These are phyloP conservation scores for Pangasius djambal DNA, from an alignment of 2,797 vertebrate species.

Conservation along the genomic window DNA sequence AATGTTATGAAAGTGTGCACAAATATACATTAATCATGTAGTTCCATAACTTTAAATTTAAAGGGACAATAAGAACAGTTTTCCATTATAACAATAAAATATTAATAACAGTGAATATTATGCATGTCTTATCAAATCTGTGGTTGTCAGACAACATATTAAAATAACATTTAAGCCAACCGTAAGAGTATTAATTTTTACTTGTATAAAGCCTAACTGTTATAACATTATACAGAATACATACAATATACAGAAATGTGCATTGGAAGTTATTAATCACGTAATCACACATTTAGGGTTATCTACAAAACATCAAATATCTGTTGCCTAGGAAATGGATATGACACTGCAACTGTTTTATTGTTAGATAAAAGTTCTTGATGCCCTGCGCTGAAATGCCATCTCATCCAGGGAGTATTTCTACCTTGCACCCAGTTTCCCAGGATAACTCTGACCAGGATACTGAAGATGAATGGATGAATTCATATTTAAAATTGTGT, in stretches of 20 bases:
- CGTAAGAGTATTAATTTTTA: background rate
- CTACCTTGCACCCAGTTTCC: background rate
- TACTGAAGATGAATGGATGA: background rate
- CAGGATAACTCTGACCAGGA: background rate
- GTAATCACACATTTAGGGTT: background rate
- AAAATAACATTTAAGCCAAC: background rate
- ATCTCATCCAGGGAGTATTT: background rate
- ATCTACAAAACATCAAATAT: conserved; percentile 16
- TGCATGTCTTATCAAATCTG: background rate
- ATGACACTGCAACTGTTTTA: background rate
- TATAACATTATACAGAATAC: background rate
- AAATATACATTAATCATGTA: background rate
- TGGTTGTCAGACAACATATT: conserved; percentile 6
- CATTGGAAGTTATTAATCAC: background rate
- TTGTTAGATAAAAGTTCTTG: background rate
- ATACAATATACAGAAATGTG: conserved; percentile 8
- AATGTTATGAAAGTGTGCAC: background rate
- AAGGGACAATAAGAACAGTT: background rate
- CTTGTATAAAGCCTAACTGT: background rate
- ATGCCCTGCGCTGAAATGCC: background rate
- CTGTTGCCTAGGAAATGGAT: background rate
- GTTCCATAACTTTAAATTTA: background rate
- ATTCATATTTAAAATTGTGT: background rate
- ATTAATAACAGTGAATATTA: background rate
- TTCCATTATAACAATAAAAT: conserved; percentile 1